Percentiles rank a stretch among this genome's conserved stretches.
Evolutionary conservation across 2,113 vertebrate genomes (phyloP).

Genomic region (Tachycineta bicolor): DNA sequence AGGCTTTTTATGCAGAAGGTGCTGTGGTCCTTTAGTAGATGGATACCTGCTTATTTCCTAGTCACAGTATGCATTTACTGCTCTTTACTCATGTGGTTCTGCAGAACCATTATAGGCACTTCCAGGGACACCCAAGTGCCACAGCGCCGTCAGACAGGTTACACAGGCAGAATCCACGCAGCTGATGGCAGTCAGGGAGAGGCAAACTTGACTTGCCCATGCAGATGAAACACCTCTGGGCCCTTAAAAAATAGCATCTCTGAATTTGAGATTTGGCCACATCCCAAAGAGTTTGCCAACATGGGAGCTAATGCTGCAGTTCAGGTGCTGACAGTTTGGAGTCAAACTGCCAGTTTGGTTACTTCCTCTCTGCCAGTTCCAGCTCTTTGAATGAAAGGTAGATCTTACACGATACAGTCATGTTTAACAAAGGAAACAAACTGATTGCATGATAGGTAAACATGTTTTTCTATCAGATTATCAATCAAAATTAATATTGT

Average conservation of each 20-base stretch:
- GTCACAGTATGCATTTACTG: neutral
- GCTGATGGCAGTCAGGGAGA: neutral
- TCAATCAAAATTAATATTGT: neutral
- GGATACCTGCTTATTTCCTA: neutral
- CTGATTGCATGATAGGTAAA: neutral
- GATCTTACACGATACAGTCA: neutral
- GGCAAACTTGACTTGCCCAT: neutral
- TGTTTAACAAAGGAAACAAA: neutral
- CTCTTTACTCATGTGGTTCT: neutral
- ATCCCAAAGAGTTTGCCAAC: neutral
- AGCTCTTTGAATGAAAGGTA: neutral
- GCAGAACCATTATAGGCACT: neutral
- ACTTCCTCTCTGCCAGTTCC: neutral
- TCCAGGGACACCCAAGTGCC: neutral
- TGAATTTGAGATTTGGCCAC: neutral
- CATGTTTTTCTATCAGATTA: neutral
- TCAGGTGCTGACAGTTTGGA: neutral
- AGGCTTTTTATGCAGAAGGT: neutral
- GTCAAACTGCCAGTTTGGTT: neutral
- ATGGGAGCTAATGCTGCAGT: neutral
- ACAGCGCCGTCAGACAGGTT: neutral
- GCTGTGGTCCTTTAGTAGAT: neutral
- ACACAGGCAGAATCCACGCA: neutral
- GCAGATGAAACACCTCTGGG: neutral
- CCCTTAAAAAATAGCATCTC: neutral